Evolutionary conservation across 1,140 invertebrate species (phyloP), one percentile per base, ranked within the genome.

Genomic region (Sitobion miscanthi): DNA sequence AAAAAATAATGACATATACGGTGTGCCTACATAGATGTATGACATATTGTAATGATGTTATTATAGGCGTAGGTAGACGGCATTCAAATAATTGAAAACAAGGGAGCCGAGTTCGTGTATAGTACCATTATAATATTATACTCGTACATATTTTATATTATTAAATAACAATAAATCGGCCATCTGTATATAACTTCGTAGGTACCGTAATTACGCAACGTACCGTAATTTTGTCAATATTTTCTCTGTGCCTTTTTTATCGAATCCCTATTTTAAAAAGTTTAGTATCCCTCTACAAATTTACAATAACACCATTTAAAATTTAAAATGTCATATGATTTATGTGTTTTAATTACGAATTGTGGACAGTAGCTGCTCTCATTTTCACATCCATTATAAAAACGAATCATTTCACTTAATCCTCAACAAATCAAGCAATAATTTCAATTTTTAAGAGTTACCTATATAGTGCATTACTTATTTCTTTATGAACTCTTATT

Each of bases 291-390:
- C n/a, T 69, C n/a, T n/a, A 17, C 4, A 17, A 69, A 69, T 69
- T 14, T 14, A 6, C 11, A 5, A n/a, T n/a, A 17, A 69, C 4
- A 1, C 5, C 14, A 14, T 0, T n/a, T n/a, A 17, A 54, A n/a
- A 69, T 17, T n/a, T 69, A n/a, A n/a, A 69, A 69, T n/a, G 5
- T 69, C n/a, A n/a, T n/a, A 5, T 17, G 4, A 17, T n/a, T 17
- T 5, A 69, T 5, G 4, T 17, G 14, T 69, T 69, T 69, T 17
- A 1, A 69, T 69, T 69, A 69, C 23, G 14, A 69, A n/a, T n/a
- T 69, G 14, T n/a, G 14, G 14, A 69, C 30, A 62, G 11, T n/a
- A n/a, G 30, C 20, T 69, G 21, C 14, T 6, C 17, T 69, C 14
- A n/a, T 11, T 69, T 69, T 69, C 30, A n/a, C 14, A 4, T 4